Evolutionary conservation across 92 coral and sea anemone species (phyloP), one percentile per base, ranked within the genome.

Genomic region (Parazoanthus atlanticus): DNA sequence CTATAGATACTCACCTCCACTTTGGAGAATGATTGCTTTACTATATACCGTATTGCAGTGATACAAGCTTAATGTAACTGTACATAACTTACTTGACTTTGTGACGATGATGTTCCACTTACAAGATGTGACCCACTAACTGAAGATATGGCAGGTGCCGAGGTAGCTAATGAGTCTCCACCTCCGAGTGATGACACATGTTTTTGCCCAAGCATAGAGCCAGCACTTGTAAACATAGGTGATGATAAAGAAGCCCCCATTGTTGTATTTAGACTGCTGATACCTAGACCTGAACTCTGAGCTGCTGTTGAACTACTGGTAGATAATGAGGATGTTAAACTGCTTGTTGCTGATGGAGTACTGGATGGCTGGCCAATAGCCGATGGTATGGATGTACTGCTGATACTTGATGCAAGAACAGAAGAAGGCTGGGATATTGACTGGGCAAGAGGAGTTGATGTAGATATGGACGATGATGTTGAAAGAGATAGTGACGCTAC

Each of bases 401-500:
- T 56, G 28, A 84, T 33, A 84, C 66, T 84, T 41, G 87, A 84
- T 89, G 80, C 89, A 90, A 73, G 82, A 64, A 80, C 92, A 73
- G 97, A 89, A 54, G 90, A 90, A 49, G 95, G 92, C 86, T 89
- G 93, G 40, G 95, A 84, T 61, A 91, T 49, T 10, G 96, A 88
- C 88, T 91, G 95, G 75, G 92, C 64, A 41, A 89, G 89, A 21
- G 94, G 88, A 21, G 93, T 81, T 66, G 97, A 81, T 32, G 97
- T 88, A 84, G 96, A 88, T 85, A 90, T 88, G 74, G 98, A 90
- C 4, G 97, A 88, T 2, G 98, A 86, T n/a, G 94, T 66, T 41
- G 98, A 71, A 72, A 97, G 83, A 76, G 99, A 93, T 89, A 95
- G 49, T 13, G 99, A 91, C 28, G 99, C 89, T 34, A 97, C 90